These are phyloP conservation scores for Equus przewalskii DNA, from an alignment of 2,113 vertebrate genomes.

Conservation along the genomic window DNA sequence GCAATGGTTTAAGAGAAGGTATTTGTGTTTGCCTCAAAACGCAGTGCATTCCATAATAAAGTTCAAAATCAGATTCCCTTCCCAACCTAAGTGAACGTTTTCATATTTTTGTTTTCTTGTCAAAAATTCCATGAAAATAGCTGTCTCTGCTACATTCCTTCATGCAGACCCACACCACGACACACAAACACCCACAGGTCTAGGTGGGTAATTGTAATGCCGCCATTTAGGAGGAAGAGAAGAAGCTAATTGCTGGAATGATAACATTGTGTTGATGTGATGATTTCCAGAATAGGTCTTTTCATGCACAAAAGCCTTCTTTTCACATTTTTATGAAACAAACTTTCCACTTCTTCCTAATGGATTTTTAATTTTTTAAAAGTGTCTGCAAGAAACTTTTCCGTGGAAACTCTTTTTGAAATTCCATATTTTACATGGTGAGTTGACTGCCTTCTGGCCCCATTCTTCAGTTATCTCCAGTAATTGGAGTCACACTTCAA, in stretches of 20 bases:
- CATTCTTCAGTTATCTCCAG: slow-evolving; percentile 75
- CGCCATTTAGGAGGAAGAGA: not conserved
- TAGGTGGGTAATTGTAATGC: too few species aligned
- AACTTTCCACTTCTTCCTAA: not conserved
- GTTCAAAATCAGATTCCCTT: not conserved
- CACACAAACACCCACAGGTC: not conserved
- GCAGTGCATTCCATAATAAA: not conserved
- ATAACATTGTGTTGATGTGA: not conserved
- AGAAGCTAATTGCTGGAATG: not conserved
- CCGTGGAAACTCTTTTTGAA: slow-evolving; percentile 46
- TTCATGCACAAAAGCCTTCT: not conserved
- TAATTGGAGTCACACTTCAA: slow-evolving; percentile 80
- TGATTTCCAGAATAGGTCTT: not conserved
- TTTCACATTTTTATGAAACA: not conserved
- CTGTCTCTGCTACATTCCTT: not conserved
- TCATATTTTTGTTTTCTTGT: not conserved
- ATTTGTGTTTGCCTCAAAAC: not conserved
- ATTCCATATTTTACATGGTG: slow-evolving; percentile 53
- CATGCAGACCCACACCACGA: not conserved
- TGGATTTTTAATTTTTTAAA: not conserved
- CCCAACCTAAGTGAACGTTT: not conserved
- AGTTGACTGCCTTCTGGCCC: slow-evolving; percentile 57
- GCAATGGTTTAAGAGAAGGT: not conserved
- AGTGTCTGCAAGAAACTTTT: slow-evolving; percentile 65
- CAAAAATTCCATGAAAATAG: not conserved